Evolutionary conservation across 2,113 vertebrate species (phyloP).

Genomic region (Silurus meridionalis): DNA sequence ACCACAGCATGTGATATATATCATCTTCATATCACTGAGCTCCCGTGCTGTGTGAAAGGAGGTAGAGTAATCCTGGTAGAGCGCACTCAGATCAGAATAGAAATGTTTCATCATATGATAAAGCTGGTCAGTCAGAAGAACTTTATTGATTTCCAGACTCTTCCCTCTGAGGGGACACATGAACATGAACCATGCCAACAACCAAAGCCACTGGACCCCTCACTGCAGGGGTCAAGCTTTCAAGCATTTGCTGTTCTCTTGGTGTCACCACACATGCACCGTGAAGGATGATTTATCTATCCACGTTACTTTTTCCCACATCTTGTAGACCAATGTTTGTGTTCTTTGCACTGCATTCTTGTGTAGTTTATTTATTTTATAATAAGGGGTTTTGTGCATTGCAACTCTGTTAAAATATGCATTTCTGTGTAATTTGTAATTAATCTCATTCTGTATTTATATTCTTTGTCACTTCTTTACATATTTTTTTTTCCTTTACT

Average conservation of each 20-base stretch:
- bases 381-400: not conserved
- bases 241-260: too few species aligned
- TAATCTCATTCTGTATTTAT: not conserved
- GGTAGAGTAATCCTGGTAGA: not conserved
- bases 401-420: not conserved
- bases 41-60: not conserved
- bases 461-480: not conserved
- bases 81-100: not conserved
- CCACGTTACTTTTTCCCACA: not conserved
- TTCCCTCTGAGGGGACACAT: not conserved
- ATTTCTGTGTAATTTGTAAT: not conserved
- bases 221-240: not conserved
- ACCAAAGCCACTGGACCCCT: not conserved
- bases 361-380: not conserved
- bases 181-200: not conserved
- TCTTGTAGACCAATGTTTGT: not conserved
- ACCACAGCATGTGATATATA: not conserved
- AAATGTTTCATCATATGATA: not conserved
- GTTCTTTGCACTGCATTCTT: not conserved
- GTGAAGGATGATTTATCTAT: not conserved
- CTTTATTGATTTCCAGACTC: not conserved
- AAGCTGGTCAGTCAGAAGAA: slow-evolving; percentile 1
- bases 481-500: not conserved
- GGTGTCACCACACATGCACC: not conserved
- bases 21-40: not conserved